These are phyloP conservation scores for Holocentrus rufus DNA, from an alignment of 2,797 vertebrate species.

Conservation along the genomic window DNA sequence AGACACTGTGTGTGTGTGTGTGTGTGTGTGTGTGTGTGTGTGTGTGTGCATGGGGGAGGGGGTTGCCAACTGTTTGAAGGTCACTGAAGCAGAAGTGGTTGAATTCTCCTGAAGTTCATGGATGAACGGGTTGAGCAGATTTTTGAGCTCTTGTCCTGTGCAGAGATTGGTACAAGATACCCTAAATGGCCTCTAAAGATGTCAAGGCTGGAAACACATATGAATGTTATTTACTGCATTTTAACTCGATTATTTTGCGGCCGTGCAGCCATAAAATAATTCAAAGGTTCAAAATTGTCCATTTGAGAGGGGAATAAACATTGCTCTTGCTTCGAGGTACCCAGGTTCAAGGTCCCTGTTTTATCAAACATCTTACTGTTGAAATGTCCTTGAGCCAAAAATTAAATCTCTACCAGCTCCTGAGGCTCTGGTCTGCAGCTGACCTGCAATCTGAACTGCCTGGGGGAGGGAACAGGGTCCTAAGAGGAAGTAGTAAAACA, in stretches of 20 bases:
- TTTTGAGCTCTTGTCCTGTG: slow-evolving; percentile 1
- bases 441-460: slow-evolving; percentile 1
- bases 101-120: slow-evolving; percentile 39
- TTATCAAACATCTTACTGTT: too few species aligned
- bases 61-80: slow-evolving; percentile 31
- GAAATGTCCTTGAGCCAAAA: neutral
- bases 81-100: slow-evolving; percentile 51
- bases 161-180: too few species aligned
- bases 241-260: too few species aligned
- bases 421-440: neutral
- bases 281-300: too few species aligned
- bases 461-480: neutral
- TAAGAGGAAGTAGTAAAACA: too few species aligned
- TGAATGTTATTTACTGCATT: too few species aligned
- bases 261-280: too few species aligned
- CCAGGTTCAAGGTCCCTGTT: too few species aligned
- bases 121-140: slow-evolving; percentile 9
- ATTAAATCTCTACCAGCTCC: neutral
- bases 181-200: too few species aligned
- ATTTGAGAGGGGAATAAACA: too few species aligned
- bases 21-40: slow-evolving; percentile 16
- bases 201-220: too few species aligned
- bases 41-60: neutral
- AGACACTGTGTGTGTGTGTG: neutral
- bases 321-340: too few species aligned